Conservation (phyloP, 1,140 invertebrate species). For the Daktulosphaira vitifoliae region DNA sequence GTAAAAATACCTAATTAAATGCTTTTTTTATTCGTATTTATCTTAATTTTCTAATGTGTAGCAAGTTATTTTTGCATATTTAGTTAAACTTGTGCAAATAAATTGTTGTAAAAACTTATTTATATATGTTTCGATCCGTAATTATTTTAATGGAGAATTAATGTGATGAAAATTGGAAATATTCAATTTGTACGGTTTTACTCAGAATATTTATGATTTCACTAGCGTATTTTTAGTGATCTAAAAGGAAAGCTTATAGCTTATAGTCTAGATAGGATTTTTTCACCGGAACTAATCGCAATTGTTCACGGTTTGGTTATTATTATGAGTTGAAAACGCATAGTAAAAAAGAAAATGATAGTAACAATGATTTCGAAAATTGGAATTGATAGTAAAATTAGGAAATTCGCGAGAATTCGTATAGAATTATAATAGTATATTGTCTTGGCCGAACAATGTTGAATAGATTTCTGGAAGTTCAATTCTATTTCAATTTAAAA, state of each 20-base stretch:
- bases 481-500: too few relatives aligned
- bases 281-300: slow-evolving; percentile 24
- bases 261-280: background rate
- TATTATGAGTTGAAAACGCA: slow-evolving; percentile 15
- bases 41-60: too few relatives aligned
- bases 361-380: background rate
- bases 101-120: too few relatives aligned
- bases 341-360: slow-evolving; percentile 2
- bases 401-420: background rate
- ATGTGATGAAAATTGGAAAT: too few relatives aligned
- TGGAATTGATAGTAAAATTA: slow-evolving; percentile 1
- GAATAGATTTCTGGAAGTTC: too few relatives aligned
- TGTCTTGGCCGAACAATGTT: background rate
- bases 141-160: too few relatives aligned
- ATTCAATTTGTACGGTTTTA: slow-evolving; percentile 30
- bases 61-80: too few relatives aligned
- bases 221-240: background rate
- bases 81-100: too few relatives aligned
- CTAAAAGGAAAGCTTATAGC: slow-evolving; percentile 23
- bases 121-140: too few relatives aligned
- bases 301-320: slow-evolving; percentile 27
- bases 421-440: background rate
- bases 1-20: slow-evolving; percentile 32
- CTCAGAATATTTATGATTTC: slow-evolving; percentile 16
- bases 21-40: too few relatives aligned